phyloP scores from a whole-genome alignment of 2,888 invertebrate genomes.

The Drymonia ruficornis region DNA sequence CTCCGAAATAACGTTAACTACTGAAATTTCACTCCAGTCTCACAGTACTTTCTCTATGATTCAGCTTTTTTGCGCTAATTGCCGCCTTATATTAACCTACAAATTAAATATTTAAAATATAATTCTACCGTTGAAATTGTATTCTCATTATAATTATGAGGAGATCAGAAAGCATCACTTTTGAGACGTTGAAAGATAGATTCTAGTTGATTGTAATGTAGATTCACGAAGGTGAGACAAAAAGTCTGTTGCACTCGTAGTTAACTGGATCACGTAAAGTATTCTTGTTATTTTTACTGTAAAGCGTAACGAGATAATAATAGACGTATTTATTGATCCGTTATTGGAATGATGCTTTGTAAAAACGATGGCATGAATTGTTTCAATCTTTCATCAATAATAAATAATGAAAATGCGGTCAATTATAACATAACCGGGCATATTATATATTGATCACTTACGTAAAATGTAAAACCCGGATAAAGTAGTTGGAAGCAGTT shows the following conservation, averaged over 20 bases:
- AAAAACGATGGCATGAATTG: no score
- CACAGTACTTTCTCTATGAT: slow-evolving; percentile 67
- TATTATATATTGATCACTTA: no score
- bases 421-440: no score
- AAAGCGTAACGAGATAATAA: neutral
- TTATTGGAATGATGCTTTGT: no score
- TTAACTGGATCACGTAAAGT: slow-evolving; percentile 16
- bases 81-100: slow-evolving; percentile 61
- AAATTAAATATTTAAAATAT: slow-evolving; percentile 57
- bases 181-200: slow-evolving; percentile 37
- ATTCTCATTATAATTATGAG: slow-evolving; percentile 50
- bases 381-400: no score
- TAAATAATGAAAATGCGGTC: no score
- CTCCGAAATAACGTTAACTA: slow-evolving; percentile 12
- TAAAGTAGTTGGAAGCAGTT: no score
- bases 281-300: neutral
- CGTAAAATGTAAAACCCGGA: no score
- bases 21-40: slow-evolving; percentile 51
- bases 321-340: neutral
- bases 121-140: slow-evolving; percentile 48
- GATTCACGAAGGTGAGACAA: slow-evolving; percentile 13
- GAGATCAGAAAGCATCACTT: slow-evolving; percentile 61
- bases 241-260: slow-evolving; percentile 17
- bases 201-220: slow-evolving; percentile 29
- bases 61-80: slow-evolving; percentile 64